Base-by-base conservation (phyloP, 35 echinoderm and acorn worm genomes). In the Holothuria glaberrima region DNA sequence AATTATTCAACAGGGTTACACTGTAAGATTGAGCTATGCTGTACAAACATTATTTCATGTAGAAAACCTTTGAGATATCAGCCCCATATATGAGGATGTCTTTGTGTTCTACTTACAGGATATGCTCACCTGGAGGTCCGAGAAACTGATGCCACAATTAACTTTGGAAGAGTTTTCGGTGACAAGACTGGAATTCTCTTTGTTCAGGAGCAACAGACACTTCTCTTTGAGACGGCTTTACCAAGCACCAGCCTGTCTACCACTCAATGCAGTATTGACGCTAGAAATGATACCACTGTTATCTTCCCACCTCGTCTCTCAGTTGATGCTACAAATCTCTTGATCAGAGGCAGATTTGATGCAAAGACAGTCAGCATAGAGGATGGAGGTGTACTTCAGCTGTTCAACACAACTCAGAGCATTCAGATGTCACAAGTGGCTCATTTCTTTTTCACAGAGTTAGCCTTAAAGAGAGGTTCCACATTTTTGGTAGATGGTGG, bases 141-240 rank as follows among this genome's bases (percentile, higher is more conserved):
- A 65, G 83, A 83, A 21, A 68, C 54, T 38, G 30, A 57, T n/a
- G 31, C 88, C 46, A 66, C 46, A 6, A 73, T 97, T 26, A 21
- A 64, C 28, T 66, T 97, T 50, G 20, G 69, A 9, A 19, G 57
- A 16, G 31, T 93, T 50, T n/a, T 29, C 71, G 94, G 94, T 38
- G 94, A 97, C 75, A 91, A 91, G 59, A 93, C 88, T 21, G 94
- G 66, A 17, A 93, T 73, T 54, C 28, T 97, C 5, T 46, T 89
- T 35, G 73, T 90, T 69, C 27, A 70, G 61, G 18, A 86, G 6
- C 28, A 69, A 16, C 94, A 97, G 46, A 50, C 78, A 2, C 5
- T 93, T 30, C 67, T 71, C 29, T 74, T 78, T 67, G 91, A 93
- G 88, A 65, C 86, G 9, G 30, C 35, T 22, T 32, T 78, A 58